These are phyloP conservation scores for Furnarius figulus DNA, from an alignment of 2,113 vertebrate species.

Conservation along the genomic window DNA sequence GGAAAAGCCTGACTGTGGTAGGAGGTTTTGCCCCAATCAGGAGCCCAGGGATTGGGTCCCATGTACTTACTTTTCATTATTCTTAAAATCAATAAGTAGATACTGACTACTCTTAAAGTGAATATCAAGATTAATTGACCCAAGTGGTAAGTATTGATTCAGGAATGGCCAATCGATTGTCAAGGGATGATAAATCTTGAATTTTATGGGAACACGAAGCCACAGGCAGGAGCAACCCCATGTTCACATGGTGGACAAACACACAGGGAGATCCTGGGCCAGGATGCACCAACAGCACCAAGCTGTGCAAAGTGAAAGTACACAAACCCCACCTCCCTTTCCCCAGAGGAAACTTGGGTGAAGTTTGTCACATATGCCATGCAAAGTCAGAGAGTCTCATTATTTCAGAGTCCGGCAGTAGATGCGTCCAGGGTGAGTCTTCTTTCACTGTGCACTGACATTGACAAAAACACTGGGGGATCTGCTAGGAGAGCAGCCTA, in stretches of 20 bases:
- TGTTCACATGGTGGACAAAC: background rate
- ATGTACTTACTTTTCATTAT: slow-evolving; percentile 67
- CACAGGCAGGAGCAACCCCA: background rate
- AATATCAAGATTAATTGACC: slow-evolving; percentile 75
- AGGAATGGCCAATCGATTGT: slow-evolving; percentile 47
- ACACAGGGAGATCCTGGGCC: fast-evolving
- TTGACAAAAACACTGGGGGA: background rate
- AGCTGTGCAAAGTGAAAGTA: background rate
- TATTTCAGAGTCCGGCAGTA: background rate
- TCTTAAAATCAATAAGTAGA: slow-evolving; percentile 71
- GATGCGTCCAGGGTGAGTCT: background rate
- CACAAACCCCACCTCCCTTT: background rate
- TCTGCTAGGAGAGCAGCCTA: background rate
- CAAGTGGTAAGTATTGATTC: slow-evolving; percentile 69
- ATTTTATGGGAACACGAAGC: slow-evolving; percentile 23
- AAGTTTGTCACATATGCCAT: background rate
- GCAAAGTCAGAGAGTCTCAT: background rate
- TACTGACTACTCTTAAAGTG: slow-evolving; percentile 63
- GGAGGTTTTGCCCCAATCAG: background rate
- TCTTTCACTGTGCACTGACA: background rate
- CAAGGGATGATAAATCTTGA: slow-evolving; percentile 57
- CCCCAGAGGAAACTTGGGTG: background rate
- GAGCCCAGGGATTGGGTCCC: background rate
- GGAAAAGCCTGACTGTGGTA: background rate
- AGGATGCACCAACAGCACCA: fast-evolving